phyloP scores from a whole-genome alignment of 2,113 vertebrate genomes.

The Oncorhynchus masou region DNA sequence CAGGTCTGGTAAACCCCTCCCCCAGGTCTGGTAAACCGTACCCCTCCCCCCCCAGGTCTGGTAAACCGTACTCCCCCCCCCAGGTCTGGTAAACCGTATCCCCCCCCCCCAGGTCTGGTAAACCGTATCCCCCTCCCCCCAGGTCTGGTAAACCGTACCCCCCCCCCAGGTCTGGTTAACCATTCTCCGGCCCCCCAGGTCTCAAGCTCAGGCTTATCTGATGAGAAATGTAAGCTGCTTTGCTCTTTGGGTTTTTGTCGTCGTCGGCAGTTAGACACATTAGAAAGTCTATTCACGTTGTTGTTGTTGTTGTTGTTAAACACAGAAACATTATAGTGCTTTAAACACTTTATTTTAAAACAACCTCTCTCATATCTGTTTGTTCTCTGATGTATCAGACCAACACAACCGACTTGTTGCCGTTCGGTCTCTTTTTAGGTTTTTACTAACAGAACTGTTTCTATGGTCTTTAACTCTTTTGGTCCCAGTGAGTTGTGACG shows the following conservation, averaged over 20 bases:
- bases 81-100: too few species aligned
- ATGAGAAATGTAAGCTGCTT: slow-evolving; percentile 8
- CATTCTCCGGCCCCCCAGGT: background rate
- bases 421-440: too few species aligned
- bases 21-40: too few species aligned
- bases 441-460: too few species aligned
- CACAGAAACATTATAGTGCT: background rate
- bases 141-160: too few species aligned
- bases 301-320: background rate
- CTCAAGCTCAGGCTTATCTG: background rate
- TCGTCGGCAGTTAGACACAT: background rate
- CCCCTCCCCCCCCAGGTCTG: too few species aligned
- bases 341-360: background rate
- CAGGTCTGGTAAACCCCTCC: too few species aligned
- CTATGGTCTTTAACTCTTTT: background rate
- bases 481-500: slow-evolving; percentile 10
- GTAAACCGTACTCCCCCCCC: too few species aligned
- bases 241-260: background rate
- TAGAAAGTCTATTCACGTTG: slow-evolving; percentile 7
- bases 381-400: background rate
- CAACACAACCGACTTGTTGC: slow-evolving; percentile 13
- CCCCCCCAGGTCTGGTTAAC: too few species aligned
- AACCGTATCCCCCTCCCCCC: too few species aligned
- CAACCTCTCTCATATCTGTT: background rate
- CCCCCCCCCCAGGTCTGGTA: too few species aligned